Conservation (phyloP, 1,140 invertebrate genomes). For the Aphaenogaster ashmeadi region DNA sequence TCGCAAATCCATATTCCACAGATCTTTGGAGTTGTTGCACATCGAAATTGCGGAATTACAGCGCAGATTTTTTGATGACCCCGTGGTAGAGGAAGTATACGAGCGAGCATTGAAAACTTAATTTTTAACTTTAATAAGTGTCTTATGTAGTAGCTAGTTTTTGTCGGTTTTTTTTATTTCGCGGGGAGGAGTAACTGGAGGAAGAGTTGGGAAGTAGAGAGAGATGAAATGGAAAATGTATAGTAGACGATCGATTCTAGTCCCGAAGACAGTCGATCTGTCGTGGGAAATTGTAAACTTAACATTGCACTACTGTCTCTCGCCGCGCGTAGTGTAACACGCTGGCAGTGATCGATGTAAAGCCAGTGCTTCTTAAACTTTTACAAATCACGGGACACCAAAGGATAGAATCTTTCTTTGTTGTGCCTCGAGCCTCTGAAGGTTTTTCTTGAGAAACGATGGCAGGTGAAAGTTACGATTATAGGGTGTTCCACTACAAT, state of each 20-base stretch:
- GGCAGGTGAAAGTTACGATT: conserved; percentile 1
- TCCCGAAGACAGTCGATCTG: conserved; percentile 70
- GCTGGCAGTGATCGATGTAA: conserved; percentile 52
- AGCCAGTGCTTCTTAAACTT: conserved; percentile 63
- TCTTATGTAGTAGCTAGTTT: conserved; percentile 48
- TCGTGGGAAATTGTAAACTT: conserved; percentile 56
- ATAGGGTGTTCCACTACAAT: not conserved
- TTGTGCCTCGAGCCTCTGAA: conserved; percentile 31
- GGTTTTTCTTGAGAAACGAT: conserved; percentile 16
- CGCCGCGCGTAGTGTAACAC: conserved; percentile 24
- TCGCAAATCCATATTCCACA: conserved; percentile 25
- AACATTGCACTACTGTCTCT: conserved; percentile 44
- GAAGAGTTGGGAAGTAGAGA: conserved; percentile 10
- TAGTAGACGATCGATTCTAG: conserved; percentile 73
- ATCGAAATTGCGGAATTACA: not conserved
- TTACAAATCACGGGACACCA: conserved; percentile 34
- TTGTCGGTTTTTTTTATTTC: conserved; percentile 49
- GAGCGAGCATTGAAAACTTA: conserved; percentile 54
- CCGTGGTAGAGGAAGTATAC: not conserved
- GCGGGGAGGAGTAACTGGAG: not conserved
- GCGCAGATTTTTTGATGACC: conserved; percentile 25
- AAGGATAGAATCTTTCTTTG: conserved; percentile 33
- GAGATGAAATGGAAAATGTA: conserved; percentile 31
- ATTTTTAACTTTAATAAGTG: conserved; percentile 56
- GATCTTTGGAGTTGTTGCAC: conserved; percentile 26